Conservation (phyloP, 2,113 vertebrate genomes). For the Talpa occidentalis region DNA sequence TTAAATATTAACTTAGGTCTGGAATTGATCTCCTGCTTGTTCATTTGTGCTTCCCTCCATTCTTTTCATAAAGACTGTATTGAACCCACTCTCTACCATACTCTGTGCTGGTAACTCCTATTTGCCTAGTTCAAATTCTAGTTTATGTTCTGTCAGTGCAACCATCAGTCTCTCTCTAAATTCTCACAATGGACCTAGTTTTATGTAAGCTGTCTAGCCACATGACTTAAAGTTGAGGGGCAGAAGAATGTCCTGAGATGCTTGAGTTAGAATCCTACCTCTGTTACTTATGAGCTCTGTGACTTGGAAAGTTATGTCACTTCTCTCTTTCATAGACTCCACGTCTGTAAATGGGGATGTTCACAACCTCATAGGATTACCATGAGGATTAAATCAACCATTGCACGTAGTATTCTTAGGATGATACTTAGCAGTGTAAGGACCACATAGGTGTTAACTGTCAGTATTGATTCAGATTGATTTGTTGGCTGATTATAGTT, state of each 20-base stretch:
- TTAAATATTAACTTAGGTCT: background rate
- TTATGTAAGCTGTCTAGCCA: background rate
- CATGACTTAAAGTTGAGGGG: background rate
- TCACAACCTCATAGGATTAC: background rate
- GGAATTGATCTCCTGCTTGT: background rate
- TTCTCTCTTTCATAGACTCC: background rate
- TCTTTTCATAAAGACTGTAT: background rate
- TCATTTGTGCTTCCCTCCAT: background rate
- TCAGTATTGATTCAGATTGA: background rate
- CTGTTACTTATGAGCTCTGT: background rate
- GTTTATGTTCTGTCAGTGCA: background rate
- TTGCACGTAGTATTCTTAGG: background rate
- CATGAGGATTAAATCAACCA: background rate
- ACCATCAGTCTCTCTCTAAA: background rate
- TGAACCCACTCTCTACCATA: background rate
- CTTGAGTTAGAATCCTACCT: background rate
- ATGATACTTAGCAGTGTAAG: background rate
- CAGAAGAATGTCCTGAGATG: background rate
- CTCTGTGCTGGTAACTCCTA: background rate
- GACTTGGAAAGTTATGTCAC: background rate
- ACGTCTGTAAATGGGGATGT: background rate
- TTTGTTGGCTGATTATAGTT: background rate
- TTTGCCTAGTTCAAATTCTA: background rate
- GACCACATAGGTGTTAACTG: background rate
- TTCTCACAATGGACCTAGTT: background rate